Conservation (phyloP, 2,888 invertebrate species). For the Catocala sponsa region DNA sequence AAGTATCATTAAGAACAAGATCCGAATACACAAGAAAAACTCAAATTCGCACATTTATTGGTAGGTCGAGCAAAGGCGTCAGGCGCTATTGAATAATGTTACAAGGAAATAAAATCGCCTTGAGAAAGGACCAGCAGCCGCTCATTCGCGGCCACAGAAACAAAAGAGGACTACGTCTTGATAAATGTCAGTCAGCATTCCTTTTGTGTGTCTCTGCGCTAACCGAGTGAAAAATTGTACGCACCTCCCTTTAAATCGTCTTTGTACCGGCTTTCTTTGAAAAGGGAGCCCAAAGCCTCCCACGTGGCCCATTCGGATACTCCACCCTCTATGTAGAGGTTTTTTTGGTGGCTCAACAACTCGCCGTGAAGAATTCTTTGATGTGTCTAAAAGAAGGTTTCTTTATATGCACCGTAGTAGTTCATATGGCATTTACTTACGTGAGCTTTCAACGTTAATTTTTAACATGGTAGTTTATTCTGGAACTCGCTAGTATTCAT, state of each 20-base stretch:
- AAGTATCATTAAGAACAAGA: too few species aligned
- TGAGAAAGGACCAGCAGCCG: constrained; percentile 34
- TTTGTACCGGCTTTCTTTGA: constrained; percentile 30
- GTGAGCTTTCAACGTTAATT: neutral
- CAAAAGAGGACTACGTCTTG: constrained; percentile 47
- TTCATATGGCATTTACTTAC: neutral
- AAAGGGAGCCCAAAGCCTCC: constrained; percentile 29
- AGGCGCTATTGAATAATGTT: neutral
- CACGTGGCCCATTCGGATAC: constrained; percentile 15
- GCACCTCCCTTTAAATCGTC: constrained; percentile 28
- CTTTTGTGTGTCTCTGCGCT: constrained; percentile 41
- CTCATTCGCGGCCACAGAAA: constrained; percentile 40
- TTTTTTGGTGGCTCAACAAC: constrained; percentile 26
- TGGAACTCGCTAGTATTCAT: neutral
- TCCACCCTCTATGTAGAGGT: constrained; percentile 28
- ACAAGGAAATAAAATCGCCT: constrained; percentile 8
- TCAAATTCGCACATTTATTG: too few species aligned
- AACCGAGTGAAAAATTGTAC: constrained; percentile 51
- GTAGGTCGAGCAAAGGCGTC: neutral
- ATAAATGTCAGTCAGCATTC: constrained; percentile 44
- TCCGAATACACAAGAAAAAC: too few species aligned
- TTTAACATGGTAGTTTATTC: neutral
- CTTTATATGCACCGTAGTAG: too few species aligned
- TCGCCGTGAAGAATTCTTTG: constrained; percentile 27
- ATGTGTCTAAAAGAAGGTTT: constrained; percentile 5